Base-by-base conservation (phyloP, 2,797 vertebrate species). In the Aldrovandia affinis region DNA sequence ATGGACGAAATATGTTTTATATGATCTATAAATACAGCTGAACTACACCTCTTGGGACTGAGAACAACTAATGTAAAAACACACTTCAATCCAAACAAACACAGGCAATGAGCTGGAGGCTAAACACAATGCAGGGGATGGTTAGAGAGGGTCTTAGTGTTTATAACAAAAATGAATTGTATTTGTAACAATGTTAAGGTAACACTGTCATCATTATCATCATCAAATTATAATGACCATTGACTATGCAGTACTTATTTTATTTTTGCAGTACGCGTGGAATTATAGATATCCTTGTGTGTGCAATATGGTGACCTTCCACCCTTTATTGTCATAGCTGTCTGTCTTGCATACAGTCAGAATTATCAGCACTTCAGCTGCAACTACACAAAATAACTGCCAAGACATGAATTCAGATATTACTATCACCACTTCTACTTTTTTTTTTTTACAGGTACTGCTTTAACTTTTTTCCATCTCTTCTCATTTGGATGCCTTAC, bases 1-100 rank as follows among this genome's bases (percentile, higher is more conserved):
- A 89, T 80, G 57, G 88, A 89, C 82, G 87, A 88, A 88, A 88
- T 20, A 20, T 84, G 18, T 92, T 93, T 93, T 92, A 88, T 89
- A 92, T 88, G 84, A 87, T 90, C 89, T 89, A 88, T 89, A 0
- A 79, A 63, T 84, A 84, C 83, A 86, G 85, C 83, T 0, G 81
- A 88, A 85, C 82, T 85, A 85, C 47, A 84, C 89, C 85, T 89
- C 80, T 39, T 89, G 44, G 36, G 33, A 86, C 84, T 86, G 86
- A 89, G 89, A 80, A 79, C 78, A 88, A 91, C 52, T 78, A 88
- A 88, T 89, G 91, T 89, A 86, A 81, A 86, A 89, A 84, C 88
- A n/a, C 75, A 70, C 50, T 12, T 52, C 12, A 57, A 57, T 57
- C 84, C 90, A 80, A 86, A 78, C 54, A 83, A 88, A 88, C 85